Percentiles rank a stretch among this genome's conserved stretches.
phyloP scores from a whole-genome alignment of 2,888 invertebrate species.

The Ypsolopha sequella region DNA sequence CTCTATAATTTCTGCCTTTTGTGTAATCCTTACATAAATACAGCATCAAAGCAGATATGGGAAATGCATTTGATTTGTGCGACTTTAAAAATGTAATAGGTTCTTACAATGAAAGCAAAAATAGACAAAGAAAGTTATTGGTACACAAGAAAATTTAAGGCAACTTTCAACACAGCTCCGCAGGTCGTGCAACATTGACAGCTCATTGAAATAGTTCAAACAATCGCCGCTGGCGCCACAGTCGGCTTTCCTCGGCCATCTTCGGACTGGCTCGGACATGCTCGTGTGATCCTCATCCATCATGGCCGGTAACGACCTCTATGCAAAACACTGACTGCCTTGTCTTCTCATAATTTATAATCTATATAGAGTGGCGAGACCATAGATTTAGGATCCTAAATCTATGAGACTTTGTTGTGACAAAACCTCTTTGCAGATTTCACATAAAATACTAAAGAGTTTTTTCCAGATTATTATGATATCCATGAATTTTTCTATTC shows the following conservation, averaged over 20 bases:
- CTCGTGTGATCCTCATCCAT: slow-evolving; percentile 51
- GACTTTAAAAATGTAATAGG: background rate
- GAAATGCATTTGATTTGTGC: no score
- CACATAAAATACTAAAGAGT: no score
- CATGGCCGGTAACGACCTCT: slow-evolving; percentile 53
- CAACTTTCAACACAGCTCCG: background rate
- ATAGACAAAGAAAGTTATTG: no score
- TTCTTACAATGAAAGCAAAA: background rate
- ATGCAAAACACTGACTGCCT: slow-evolving; percentile 40
- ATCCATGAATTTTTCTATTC: no score
- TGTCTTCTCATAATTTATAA: slow-evolving; percentile 8
- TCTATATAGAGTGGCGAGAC: slow-evolving; percentile 18
- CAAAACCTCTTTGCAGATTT: background rate
- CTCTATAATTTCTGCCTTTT: no score
- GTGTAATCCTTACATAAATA: no score
- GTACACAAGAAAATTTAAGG: no score
- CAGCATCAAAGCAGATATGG: no score
- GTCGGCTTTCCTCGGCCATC: slow-evolving; percentile 23
- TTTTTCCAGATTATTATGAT: no score
- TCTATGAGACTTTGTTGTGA: no score
- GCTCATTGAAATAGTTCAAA: slow-evolving; percentile 41
- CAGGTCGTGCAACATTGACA: slow-evolving; percentile 32
- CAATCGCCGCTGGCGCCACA: slow-evolving; percentile 26
- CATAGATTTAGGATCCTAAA: no score
- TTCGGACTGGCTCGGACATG: slow-evolving; percentile 20